Evolutionary conservation across 2,888 invertebrate species (phyloP).

Genomic region (Anarsia innoxiella): DNA sequence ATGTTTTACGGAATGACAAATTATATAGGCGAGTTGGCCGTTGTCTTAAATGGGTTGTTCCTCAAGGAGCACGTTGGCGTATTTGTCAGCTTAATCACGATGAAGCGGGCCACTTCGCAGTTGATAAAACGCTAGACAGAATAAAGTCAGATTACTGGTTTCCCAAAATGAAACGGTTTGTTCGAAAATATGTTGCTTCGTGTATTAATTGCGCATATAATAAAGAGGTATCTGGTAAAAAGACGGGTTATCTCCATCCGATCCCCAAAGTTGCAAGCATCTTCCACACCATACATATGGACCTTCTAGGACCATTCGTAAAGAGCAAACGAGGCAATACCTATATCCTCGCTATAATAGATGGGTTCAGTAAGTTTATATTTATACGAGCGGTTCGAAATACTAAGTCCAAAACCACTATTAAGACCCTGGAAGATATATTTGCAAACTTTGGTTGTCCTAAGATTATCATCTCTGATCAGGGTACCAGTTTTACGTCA

Average conservation of each 20-base stretch:
- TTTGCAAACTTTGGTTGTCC: slow-evolving; percentile 17
- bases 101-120: not conserved
- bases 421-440: slow-evolving; percentile 11
- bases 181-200: not conserved
- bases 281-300: slow-evolving; percentile 9
- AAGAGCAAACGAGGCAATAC: slow-evolving; percentile 13
- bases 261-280: slow-evolving; percentile 3
- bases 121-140: not conserved
- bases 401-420: slow-evolving; percentile 11
- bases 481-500: slow-evolving; percentile 11
- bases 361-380: slow-evolving; percentile 11
- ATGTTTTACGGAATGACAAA: not conserved
- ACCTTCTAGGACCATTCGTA: slow-evolving; percentile 17
- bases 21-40: not conserved
- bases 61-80: not conserved
- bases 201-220: slow-evolving; percentile 1
- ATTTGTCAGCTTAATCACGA: not conserved
- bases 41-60: not conserved
- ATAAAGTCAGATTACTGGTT: not conserved
- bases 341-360: slow-evolving; percentile 16
- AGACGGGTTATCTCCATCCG: slow-evolving; percentile 8
- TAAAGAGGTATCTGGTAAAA: not conserved
- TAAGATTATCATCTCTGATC: slow-evolving; percentile 10
- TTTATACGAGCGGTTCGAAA: slow-evolving; percentile 11
- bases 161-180: slow-evolving; percentile 15